Base-by-base conservation (phyloP, 35 echinoderm and acorn worm species). In the Stichopus chloronotus region DNA sequence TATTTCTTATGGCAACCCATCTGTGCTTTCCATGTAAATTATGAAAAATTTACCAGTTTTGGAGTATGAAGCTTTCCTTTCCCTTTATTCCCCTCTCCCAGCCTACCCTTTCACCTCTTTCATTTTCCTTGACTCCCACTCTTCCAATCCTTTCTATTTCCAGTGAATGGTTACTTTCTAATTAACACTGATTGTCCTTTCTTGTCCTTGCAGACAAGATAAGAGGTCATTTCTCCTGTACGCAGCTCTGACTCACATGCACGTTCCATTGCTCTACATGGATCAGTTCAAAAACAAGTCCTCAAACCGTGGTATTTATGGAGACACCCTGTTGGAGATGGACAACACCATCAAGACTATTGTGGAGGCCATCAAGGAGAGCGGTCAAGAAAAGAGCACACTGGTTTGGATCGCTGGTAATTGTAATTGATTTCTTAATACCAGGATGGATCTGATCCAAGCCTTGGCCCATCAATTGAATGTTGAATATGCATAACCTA, bases 191-290 rank as follows among this genome's bases (percentile, higher is more conserved):
- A 43, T 43, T 61, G 59, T 61, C 14, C 59, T 61, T 61, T 61
- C 59, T 10, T 60, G 58, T 7, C 54, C 57, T 86, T 19, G 17
- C 43, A 89, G 87, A 25, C 30, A 65, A 71, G 22, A 25, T 8
- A 11, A 58, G 14, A 91, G 12, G n/a, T 93, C 95, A 56, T 94
- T 96, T 61, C 14, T 96, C 2, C 91, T 96, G 24, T 96, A 96
- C 57, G 93, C 87, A 5, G 95, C 93, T 4, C 92, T 96, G 3
- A 55, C 93, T 19, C 95, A 96, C 78, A 94, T 92, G 77, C 95
- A 94, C 56, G 90, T 90, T 17, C 95, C 95, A 5, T 82, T 96
- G 8, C 52, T 59, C 0, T 79, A 61, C 79, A 65, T 83, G 59
- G 43, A 82, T 13, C 88, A 94, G 13, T 94, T 96, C 87, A 86